Percentiles rank a stretch among this genome's conserved stretches.
These are phyloP conservation scores for Calliscelio sp. DNA, from an alignment of 2,888 invertebrate species.

Conservation along the genomic window DNA sequence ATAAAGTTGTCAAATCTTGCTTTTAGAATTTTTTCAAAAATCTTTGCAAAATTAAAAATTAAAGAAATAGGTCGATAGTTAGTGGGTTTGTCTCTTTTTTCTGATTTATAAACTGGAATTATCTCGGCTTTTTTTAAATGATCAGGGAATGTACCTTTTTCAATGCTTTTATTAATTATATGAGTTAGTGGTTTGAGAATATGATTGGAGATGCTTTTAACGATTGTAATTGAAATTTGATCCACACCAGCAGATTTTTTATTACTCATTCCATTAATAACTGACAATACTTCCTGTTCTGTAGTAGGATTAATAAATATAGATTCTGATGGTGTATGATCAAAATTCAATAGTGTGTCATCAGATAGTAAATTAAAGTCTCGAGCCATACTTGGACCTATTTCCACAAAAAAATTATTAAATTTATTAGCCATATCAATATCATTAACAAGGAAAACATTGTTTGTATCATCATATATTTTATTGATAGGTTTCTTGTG, in stretches of 20 bases:
- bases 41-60: slow-evolving; percentile 33
- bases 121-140: slow-evolving; percentile 32
- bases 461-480: neutral
- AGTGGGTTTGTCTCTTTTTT: neutral
- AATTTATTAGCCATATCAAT: slow-evolving; percentile 4
- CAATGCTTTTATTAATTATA: slow-evolving; percentile 29
- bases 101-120: slow-evolving; percentile 21
- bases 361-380: neutral
- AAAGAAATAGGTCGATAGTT: slow-evolving; percentile 36
- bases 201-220: slow-evolving; percentile 1
- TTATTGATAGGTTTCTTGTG: no score
- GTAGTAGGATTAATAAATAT: slow-evolving; percentile 5
- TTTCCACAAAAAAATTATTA: slow-evolving; percentile 18
- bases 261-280: slow-evolving; percentile 13
- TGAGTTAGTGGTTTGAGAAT: slow-evolving; percentile 4
- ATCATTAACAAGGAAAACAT: slow-evolving; percentile 1
- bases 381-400: neutral
- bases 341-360: neutral
- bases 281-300: slow-evolving; percentile 8
- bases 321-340: neutral
- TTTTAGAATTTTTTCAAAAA: slow-evolving; percentile 28
- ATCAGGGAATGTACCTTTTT: slow-evolving; percentile 6
- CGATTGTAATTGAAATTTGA: slow-evolving; percentile 14
- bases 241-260: slow-evolving; percentile 36
- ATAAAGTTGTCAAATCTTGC: slow-evolving; percentile 10